Conservation (phyloP, 2,797 vertebrate species). For the Halcyon chelicuti region DNA sequence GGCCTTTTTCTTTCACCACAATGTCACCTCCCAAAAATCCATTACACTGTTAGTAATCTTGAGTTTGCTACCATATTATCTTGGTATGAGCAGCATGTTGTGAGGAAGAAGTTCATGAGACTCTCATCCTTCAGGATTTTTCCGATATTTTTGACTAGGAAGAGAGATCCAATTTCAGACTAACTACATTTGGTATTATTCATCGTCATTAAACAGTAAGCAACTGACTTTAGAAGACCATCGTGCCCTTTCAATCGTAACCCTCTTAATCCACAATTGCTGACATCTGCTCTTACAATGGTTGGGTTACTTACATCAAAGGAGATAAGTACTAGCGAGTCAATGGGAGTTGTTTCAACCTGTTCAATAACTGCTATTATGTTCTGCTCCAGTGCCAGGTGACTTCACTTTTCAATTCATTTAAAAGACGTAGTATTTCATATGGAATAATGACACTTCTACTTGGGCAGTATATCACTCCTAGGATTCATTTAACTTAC, state of each 20-base stretch:
- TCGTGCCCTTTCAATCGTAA: neutral
- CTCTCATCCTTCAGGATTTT: neutral
- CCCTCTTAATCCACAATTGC: neutral
- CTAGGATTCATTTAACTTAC: neutral
- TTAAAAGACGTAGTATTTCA: neutral
- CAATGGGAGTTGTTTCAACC: neutral
- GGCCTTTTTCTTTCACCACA: neutral
- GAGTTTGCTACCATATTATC: neutral
- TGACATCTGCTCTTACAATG: neutral
- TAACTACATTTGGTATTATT: neutral
- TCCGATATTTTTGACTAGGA: neutral
- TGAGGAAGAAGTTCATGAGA: neutral
- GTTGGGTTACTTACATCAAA: neutral
- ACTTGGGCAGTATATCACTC: neutral
- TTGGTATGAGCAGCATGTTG: neutral
- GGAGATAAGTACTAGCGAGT: neutral
- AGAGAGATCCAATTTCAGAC: neutral
- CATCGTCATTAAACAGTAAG: neutral
- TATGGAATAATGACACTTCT: neutral
- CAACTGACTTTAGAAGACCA: neutral
- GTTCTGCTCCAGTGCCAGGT: neutral
- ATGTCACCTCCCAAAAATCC: neutral
- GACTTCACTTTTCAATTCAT: neutral
- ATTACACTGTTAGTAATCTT: neutral
- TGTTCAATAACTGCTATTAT: neutral